Conservation (phyloP, 2,888 invertebrate genomes). For the Drosophila robusta region DNA sequence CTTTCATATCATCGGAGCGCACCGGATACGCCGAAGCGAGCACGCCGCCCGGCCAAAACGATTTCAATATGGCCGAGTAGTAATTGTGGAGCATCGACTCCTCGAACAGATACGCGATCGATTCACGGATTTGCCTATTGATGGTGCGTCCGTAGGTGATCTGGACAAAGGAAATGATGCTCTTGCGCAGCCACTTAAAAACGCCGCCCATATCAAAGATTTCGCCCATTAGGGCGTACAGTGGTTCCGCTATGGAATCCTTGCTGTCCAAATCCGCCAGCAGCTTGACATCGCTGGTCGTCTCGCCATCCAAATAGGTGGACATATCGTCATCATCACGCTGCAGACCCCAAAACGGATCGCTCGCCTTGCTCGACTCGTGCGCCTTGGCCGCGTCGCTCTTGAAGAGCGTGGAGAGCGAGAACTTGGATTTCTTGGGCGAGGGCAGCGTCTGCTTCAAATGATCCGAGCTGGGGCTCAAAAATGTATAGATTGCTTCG, state of each 20-base stretch:
- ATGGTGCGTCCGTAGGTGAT: constrained; percentile 96
- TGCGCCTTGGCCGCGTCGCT: constrained; percentile 87
- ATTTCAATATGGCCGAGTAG: constrained; percentile 92
- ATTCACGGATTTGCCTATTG: constrained; percentile 95
- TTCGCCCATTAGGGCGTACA: constrained; percentile 94
- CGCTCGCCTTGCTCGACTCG: constrained; percentile 86
- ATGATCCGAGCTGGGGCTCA: constrained; percentile 96
- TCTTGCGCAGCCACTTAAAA: constrained; percentile 94
- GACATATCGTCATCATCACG: constrained; percentile 93
- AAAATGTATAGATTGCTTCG: constrained; percentile 95
- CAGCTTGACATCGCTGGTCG: constrained; percentile 81
- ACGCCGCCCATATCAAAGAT: constrained; percentile 96
- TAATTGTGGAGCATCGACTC: constrained; percentile 97
- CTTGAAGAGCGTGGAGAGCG: constrained; percentile 94
- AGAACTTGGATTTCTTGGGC: constrained; percentile 94
- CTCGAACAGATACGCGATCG: constrained; percentile 93
- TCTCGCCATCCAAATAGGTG: constrained; percentile 90
- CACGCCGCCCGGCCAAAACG: constrained; percentile 96
- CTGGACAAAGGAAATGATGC: constrained; percentile 95
- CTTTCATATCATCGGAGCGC: constrained; percentile 88
- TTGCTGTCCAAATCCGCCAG: constrained; percentile 88
- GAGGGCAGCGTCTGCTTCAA: constrained; percentile 91
- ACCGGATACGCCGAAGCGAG: constrained; percentile 86
- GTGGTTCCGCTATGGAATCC: constrained; percentile 95
- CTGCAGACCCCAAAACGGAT: constrained; percentile 86